Base-by-base conservation (phyloP, 2,888 invertebrate species). In the Campoplex capitator region DNA sequence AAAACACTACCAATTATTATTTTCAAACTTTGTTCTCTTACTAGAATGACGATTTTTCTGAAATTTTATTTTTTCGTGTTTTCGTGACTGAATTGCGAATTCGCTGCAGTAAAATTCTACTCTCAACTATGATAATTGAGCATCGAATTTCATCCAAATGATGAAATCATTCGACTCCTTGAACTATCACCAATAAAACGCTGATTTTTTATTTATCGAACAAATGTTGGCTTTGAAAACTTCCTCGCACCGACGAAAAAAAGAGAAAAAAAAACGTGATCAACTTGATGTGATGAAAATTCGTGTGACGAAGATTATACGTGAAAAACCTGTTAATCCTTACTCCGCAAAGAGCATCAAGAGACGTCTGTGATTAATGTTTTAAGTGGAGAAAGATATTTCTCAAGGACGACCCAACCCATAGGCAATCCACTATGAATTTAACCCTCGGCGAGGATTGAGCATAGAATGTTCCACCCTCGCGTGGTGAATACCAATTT, bases 331-430 rank as follows among this genome's bases (percentile, higher is more conserved):
- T 65, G 54, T 67, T 83, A 65, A 82, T 77, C 83, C 70, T 65
- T 9, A 45, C 18, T 35, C 54, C 48, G 67, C 16, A 51, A 58
- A 42, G 71, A 56, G 38, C 56, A 38, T 73, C 23, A 32, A 71
- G 51, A 68, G 68, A 48, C 62, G 54, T 56, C 65, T 78, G 79
- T 84, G 87, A 87, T 84, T 87, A 78, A 87, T 87, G 84, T 75
- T 38, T 32, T 7, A 80, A 77, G 42, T 45, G 56, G 45, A 75
- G 56, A 81, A 56, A 74, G 62, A 78, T 78, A 51, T 58, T 35
- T 67, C 75, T 87, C 84, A 79, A 87, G 84, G 75, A 79, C 84
- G 82, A 82, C 13, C 78, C 54, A 45, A 73, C 75, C 76, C 42
- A 75, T 16, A 23, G 58, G 56, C 48, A 75, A 79, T 70, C 83